Evolutionary conservation across 2,113 vertebrate genomes (phyloP).

Genomic region (Merops nubicus): DNA sequence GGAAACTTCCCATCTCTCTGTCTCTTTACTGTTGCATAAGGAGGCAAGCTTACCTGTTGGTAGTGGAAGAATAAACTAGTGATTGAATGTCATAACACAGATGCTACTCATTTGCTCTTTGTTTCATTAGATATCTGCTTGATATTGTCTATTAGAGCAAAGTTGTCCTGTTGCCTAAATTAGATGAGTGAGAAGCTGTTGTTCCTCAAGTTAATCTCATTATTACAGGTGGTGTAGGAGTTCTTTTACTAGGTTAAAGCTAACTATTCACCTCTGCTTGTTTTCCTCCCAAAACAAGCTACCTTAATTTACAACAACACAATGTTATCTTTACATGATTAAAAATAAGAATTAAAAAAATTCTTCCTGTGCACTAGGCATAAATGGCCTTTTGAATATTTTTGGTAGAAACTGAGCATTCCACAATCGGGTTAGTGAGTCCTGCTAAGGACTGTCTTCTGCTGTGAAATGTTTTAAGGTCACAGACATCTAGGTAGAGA

Average conservation of each 20-base stretch:
- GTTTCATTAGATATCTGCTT: not conserved
- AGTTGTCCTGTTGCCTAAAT: not conserved
- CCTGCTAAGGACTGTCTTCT: not conserved
- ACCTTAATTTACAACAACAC: not conserved
- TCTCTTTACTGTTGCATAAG: not conserved
- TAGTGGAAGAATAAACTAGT: not conserved
- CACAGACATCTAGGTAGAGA: not conserved
- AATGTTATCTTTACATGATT: not conserved
- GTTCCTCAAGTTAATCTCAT: not conserved
- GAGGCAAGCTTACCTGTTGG: not conserved
- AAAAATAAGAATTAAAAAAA: not conserved
- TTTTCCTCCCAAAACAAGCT: not conserved
- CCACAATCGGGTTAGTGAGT: not conserved
- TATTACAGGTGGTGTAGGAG: not conserved
- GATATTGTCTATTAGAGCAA: not conserved
- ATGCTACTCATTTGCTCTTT: not conserved
- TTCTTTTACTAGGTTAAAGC: not conserved
- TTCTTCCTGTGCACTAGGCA: not conserved
- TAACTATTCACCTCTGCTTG: not conserved
- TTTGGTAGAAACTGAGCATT: not conserved
- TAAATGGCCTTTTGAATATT: not conserved
- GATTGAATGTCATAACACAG: not conserved
- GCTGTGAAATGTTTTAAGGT: not conserved
- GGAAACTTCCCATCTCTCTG: not conserved
- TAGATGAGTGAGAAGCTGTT: not conserved